A percentile compares a stretch with the other conserved stretches of the same genome.
These are phyloP conservation scores for Rugalucina vietnamica DNA, from an alignment of 2,888 invertebrate species.

Conservation along the genomic window DNA sequence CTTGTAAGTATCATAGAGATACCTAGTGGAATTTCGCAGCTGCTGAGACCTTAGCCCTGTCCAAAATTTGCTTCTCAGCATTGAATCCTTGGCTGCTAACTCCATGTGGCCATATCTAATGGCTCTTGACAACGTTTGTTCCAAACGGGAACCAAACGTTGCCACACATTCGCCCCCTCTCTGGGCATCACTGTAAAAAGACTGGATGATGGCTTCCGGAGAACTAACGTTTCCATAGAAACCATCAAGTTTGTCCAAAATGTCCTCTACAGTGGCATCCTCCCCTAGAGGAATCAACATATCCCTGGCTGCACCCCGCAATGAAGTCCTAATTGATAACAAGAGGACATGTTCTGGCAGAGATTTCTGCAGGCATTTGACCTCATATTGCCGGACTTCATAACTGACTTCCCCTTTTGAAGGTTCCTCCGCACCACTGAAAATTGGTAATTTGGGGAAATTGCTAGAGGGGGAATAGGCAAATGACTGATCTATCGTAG, in stretches of 20 bases:
- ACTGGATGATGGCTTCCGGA: neutral
- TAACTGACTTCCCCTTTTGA: slow-evolving; percentile 43
- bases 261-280: neutral
- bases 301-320: slow-evolving; percentile 35
- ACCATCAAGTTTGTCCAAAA: slow-evolving; percentile 3
- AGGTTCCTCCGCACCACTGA: slow-evolving; percentile 41
- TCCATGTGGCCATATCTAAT: neutral
- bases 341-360: neutral
- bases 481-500: no score
- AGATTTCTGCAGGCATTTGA: slow-evolving; percentile 17
- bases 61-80: slow-evolving; percentile 12
- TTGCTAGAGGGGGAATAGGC: no score
- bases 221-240: neutral
- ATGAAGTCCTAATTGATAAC: slow-evolving; percentile 29
- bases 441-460: slow-evolving; percentile 25
- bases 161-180: neutral
- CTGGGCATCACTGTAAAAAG: neutral
- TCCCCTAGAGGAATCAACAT: slow-evolving; percentile 45
- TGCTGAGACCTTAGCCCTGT: neutral
- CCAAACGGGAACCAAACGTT: neutral
- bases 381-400: slow-evolving; percentile 36
- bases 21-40: neutral
- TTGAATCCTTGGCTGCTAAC: neutral
- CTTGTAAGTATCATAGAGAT: slow-evolving; percentile 5
- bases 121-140: neutral